Base-by-base conservation (phyloP, 2,113 vertebrate genomes). In the Seriola rivoliana region DNA sequence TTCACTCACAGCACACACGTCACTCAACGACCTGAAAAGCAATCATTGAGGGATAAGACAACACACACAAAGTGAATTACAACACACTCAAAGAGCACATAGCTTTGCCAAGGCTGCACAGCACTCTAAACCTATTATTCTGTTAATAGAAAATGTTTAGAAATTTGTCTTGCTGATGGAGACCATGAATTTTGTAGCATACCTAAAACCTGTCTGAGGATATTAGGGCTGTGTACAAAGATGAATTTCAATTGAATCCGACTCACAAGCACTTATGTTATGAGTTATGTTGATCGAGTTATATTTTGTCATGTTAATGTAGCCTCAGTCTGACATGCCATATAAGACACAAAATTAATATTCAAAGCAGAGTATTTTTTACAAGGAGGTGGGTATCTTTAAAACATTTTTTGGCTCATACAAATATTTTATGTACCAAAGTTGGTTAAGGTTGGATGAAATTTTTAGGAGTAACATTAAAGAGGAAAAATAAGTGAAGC, bases 81-180 rank as follows among this genome's bases (percentile, higher is more conserved):
- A 83, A 82, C 82, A 34, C 58, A 71, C 75, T 80, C 62, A 69
- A 69, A 69, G 69, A 74, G 52, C 3, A 6, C 64, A 29, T 54
- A 44, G 62, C 63, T 65, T 65, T 69, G 58, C 66, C 54, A 69
- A 84, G 63, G 54, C 58, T 17, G 44, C 60, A 75, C 17, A 34
- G 50, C 64, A 55, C 36, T 71, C 23, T 21, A 66, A 70, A 85
- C 86, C 29, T 86, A 80, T 78, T 75, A 76, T 64, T 81, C 79
- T 81, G 42, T 82, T 58, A 78, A 85, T 78, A 84, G 72, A 50
- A 79, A 68, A 68, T 82, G 78, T 88, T 84, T 25, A 14, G 67
- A 82, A 63, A 81, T 85, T 54, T 89, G 81, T 87, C 75, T 81
- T 75, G 57, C 46, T 83, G 76, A 83, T 80, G n/a, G 68, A 4